Percentiles rank a stretch among this genome's conserved stretches.
These are phyloP conservation scores for Actenoides hombroni DNA, from an alignment of 2,113 vertebrate species.

Conservation along the genomic window DNA sequence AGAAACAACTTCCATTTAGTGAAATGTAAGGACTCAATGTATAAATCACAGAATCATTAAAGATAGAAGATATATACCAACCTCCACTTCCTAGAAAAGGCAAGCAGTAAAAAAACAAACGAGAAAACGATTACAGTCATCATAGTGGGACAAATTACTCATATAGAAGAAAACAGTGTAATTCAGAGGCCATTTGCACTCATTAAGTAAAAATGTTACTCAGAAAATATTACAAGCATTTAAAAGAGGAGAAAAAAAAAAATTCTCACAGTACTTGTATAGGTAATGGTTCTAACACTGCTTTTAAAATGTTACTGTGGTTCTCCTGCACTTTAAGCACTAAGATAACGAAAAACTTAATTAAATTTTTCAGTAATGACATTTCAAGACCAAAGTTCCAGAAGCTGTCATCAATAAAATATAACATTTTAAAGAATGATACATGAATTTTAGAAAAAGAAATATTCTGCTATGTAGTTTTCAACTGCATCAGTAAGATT, in stretches of 20 bases:
- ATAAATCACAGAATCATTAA: constrained; percentile 41
- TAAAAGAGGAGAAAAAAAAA: not conserved
- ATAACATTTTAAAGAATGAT: not conserved
- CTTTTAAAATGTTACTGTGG: not conserved
- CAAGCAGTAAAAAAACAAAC: constrained; percentile 75
- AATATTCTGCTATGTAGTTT: not conserved
- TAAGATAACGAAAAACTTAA: not conserved
- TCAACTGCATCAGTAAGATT: not conserved
- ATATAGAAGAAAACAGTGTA: constrained; percentile 6
- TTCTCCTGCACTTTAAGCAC: not conserved
- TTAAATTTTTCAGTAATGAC: not conserved
- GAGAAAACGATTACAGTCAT: constrained; percentile 73
- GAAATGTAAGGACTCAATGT: not conserved
- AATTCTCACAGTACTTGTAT: not conserved
- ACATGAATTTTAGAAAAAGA: not conserved
- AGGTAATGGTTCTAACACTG: not conserved
- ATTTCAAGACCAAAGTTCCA: not conserved
- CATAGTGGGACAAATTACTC: constrained; percentile 41
- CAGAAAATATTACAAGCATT: not conserved
- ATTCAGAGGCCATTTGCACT: not conserved
- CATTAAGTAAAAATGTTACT: not conserved
- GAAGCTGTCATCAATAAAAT: not conserved
- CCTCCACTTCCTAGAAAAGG: constrained; percentile 85
- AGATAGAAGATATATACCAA: constrained; percentile 78
- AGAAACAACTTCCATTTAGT: constrained; percentile 67